Percentiles rank a stretch among this genome's conserved stretches.
These are phyloP conservation scores for Neuroterus valhalla DNA, from an alignment of 1,140 invertebrate genomes.

Conservation along the genomic window DNA sequence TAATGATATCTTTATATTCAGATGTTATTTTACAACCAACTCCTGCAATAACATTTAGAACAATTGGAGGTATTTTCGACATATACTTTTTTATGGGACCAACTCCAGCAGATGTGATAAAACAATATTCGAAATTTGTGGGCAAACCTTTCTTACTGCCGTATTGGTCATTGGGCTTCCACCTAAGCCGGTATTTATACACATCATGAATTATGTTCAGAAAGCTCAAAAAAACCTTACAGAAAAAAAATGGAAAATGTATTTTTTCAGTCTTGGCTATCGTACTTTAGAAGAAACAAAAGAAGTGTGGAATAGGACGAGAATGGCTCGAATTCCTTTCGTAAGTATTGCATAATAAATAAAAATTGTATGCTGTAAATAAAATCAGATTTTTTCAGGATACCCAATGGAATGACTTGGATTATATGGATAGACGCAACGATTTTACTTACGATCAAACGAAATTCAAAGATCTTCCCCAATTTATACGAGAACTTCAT, in stretches of 20 bases:
- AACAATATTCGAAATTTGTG: slow-evolving; percentile 85
- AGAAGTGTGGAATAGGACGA: slow-evolving; percentile 81
- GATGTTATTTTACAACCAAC: slow-evolving; percentile 86
- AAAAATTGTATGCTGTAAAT: too few relatives aligned
- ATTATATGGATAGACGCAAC: slow-evolving; percentile 92
- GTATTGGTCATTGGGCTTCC: slow-evolving; percentile 92
- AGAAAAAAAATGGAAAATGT: neutral
- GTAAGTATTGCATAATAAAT: neutral
- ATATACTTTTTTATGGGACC: slow-evolving; percentile 86
- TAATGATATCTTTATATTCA: neutral
- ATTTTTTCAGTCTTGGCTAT: slow-evolving; percentile 81
- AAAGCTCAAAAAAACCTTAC: neutral
- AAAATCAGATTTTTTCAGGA: slow-evolving; percentile 61
- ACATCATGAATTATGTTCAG: neutral
- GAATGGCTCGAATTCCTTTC: slow-evolving; percentile 85
- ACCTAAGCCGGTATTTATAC: slow-evolving; percentile 73
- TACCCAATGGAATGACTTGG: slow-evolving; percentile 92
- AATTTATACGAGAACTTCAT: slow-evolving; percentile 85
- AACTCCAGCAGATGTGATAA: slow-evolving; percentile 81
- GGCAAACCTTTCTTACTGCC: slow-evolving; percentile 90
- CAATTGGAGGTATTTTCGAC: slow-evolving; percentile 87
- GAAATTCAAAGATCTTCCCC: slow-evolving; percentile 82
- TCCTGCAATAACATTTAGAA: slow-evolving; percentile 85
- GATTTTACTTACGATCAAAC: slow-evolving; percentile 88
- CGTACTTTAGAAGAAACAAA: slow-evolving; percentile 81